Percentiles rank a stretch among this genome's conserved stretches.
phyloP scores from a whole-genome alignment of 2,797 vertebrate genomes.

The Heliangelus exortis region DNA sequence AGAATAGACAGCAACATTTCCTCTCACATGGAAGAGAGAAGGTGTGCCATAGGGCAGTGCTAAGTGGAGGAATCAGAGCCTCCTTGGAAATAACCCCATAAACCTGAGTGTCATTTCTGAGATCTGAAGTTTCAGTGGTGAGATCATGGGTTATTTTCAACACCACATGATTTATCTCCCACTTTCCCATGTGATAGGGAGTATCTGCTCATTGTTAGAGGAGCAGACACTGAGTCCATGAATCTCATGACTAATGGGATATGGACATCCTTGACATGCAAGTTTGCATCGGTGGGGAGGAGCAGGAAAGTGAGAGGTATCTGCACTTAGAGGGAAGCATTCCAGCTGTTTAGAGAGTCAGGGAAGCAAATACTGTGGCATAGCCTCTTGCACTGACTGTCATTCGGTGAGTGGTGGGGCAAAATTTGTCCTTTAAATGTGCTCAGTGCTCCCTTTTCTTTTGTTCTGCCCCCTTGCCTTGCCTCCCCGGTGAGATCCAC shows the following conservation, averaged over 20 bases:
- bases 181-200: not conserved
- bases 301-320: not conserved
- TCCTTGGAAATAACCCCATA: not conserved
- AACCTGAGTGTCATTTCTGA: not conserved
- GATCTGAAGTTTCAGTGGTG: not conserved
- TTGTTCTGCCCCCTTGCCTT: fast-evolving
- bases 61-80: not conserved
- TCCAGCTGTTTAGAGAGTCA: not conserved
- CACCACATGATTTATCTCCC: not conserved
- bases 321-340: not conserved
- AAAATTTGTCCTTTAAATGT: not conserved
- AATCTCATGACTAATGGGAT: not conserved
- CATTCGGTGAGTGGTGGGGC: not conserved
- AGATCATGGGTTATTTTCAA: not conserved
- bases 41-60: not conserved
- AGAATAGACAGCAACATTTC: not conserved
- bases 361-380: not conserved
- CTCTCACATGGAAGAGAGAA: not conserved
- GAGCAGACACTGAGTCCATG: not conserved
- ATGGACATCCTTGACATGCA: fast-evolving
- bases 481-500: not conserved
- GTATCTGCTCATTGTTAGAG: not conserved
- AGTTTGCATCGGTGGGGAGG: not conserved
- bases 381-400: fast-evolving
- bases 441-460: not conserved